Evolutionary conservation across 2,888 invertebrate genomes (phyloP).

Genomic region (Plutella xylostella): DNA sequence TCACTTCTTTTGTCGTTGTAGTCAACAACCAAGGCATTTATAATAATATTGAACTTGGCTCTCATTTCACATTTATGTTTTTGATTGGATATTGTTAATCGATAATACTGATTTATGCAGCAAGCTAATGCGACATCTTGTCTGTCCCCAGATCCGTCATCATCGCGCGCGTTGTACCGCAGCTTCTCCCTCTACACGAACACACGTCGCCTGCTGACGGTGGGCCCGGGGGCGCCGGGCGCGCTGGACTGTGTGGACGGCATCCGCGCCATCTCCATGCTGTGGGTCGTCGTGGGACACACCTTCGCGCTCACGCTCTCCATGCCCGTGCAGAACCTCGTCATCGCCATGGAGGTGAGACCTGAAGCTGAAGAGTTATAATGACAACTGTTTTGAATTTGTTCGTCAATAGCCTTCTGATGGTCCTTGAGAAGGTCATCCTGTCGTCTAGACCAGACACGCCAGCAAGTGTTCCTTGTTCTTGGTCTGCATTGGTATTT

Average conservation of each 20-base stretch:
- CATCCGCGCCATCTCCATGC: conserved; percentile 49
- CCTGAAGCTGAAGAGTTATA: too few species aligned
- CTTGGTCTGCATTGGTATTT: too few species aligned
- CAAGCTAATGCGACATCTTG: background rate
- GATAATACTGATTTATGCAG: background rate
- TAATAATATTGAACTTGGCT: too few species aligned
- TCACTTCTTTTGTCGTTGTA: too few species aligned
- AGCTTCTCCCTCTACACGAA: conserved; percentile 52
- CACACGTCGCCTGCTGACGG: conserved; percentile 36
- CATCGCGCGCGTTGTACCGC: conserved; percentile 21
- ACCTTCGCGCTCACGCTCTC: conserved; percentile 31
- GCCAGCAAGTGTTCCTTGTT: too few species aligned
- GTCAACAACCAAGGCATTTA: too few species aligned
- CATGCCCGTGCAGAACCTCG: conserved; percentile 31
- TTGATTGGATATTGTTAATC: too few species aligned
- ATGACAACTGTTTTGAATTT: too few species aligned
- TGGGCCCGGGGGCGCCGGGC: conserved; percentile 21
- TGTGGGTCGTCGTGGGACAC: conserved; percentile 58
- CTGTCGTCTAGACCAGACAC: background rate
- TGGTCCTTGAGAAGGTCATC: background rate
- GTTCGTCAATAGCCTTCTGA: too few species aligned
- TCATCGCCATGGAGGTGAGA: too few species aligned
- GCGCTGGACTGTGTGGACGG: conserved; percentile 53
- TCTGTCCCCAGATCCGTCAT: conserved; percentile 20
- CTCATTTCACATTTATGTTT: too few species aligned